Conservation (phyloP, 2,888 invertebrate genomes). For the Trissolcus brochymenae region DNA sequence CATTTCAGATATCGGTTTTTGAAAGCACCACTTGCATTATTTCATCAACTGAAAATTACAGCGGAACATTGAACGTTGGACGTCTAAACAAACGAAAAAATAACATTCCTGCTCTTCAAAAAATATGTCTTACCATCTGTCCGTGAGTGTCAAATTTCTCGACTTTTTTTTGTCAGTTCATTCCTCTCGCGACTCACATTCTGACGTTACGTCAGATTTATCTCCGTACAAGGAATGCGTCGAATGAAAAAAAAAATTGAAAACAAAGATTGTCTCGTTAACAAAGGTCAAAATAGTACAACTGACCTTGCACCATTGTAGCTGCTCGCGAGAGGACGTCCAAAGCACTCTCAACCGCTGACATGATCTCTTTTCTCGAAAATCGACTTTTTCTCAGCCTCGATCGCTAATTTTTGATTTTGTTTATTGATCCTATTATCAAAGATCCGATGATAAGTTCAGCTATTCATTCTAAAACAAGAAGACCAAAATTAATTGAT, state of each 20-base stretch:
- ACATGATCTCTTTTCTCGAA: slow-evolving; percentile 76
- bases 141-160: slow-evolving; percentile 25
- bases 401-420: background rate
- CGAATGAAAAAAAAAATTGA: background rate
- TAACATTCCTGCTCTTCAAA: no score
- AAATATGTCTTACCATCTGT: slow-evolving; percentile 25
- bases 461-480: background rate
- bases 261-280: background rate
- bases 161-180: slow-evolving; percentile 38
- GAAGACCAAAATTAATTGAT: background rate
- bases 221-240: slow-evolving; percentile 36
- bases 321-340: slow-evolving; percentile 92
- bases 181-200: slow-evolving; percentile 36
- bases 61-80: no score
- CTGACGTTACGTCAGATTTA: slow-evolving; percentile 46
- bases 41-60: no score
- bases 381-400: slow-evolving; percentile 17
- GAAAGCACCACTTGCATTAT: no score
- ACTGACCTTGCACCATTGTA: slow-evolving; percentile 87
- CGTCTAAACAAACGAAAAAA: no score
- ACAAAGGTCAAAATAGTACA: slow-evolving; percentile 2
- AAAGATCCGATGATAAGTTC: background rate
- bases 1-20: no score
- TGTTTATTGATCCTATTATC: no score
- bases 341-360: slow-evolving; percentile 88